Evolutionary conservation across 2,113 vertebrate species (phyloP).

Genomic region (Potamarius usumacintae): DNA sequence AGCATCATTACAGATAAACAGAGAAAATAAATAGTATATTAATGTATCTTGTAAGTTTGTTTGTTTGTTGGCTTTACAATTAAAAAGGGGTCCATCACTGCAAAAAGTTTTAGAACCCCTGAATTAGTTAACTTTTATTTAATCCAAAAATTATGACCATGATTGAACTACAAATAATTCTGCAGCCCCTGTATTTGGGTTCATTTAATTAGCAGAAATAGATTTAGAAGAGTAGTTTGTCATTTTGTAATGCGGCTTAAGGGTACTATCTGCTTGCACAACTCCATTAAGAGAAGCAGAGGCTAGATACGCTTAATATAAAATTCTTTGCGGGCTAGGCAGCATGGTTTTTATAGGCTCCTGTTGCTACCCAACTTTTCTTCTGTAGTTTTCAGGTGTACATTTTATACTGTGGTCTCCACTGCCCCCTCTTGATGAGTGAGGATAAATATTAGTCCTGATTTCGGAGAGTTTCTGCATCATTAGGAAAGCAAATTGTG

Average conservation of each 20-base stretch:
- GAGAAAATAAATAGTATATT: too few relatives aligned
- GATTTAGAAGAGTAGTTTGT: slow-evolving; percentile 5
- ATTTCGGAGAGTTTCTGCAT: not conserved
- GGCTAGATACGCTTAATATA: not conserved
- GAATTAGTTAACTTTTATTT: not conserved
- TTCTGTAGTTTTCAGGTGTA: not conserved
- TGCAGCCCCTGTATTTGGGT: not conserved
- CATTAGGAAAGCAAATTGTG: not conserved
- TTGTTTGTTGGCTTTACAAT: not conserved
- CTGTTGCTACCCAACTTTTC: not conserved
- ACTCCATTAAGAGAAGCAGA: not conserved
- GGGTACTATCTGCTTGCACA: not conserved
- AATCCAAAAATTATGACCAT: not conserved
- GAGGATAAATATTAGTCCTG: not conserved
- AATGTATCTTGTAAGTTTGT: too few relatives aligned
- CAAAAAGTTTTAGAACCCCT: not conserved
- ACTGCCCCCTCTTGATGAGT: not conserved
- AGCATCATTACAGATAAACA: too few relatives aligned
- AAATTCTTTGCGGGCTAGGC: not conserved
- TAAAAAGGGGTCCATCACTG: not conserved
- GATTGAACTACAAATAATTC: not conserved
- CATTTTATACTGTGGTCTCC: not conserved
- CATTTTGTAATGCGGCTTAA: slow-evolving; percentile 5
- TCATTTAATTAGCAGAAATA: not conserved
- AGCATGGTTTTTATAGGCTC: not conserved